phyloP scores from a whole-genome alignment of 2,888 invertebrate genomes.

The Omphaloscelis lunosa region DNA sequence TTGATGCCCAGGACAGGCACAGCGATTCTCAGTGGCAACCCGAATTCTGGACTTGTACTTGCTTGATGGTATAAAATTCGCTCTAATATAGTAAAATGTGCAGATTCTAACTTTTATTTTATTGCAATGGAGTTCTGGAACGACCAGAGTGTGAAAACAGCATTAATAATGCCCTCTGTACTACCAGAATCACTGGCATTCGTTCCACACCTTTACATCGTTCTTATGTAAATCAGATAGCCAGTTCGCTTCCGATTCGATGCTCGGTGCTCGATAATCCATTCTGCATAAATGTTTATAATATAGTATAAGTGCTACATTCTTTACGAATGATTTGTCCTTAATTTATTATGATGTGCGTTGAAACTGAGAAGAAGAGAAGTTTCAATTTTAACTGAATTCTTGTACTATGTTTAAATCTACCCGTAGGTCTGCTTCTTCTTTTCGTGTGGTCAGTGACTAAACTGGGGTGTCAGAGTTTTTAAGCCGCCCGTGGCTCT shows the following conservation, averaged over 20 bases:
- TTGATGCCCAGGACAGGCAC: not conserved
- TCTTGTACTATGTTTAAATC: not conserved
- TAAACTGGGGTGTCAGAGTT: no score
- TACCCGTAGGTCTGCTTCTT: not conserved
- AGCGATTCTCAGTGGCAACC: not conserved
- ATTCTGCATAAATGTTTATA: constrained; percentile 40
- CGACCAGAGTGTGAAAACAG: not conserved
- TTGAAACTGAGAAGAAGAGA: not conserved
- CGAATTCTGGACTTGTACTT: not conserved
- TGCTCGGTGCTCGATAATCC: constrained; percentile 21
- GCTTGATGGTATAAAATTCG: not conserved
- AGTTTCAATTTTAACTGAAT: not conserved
- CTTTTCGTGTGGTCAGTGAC: no score
- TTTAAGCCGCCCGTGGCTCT: no score
- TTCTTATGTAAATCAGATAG: constrained; percentile 37
- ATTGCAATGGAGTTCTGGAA: not conserved
- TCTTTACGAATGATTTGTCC: no score
- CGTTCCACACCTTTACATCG: constrained; percentile 25
- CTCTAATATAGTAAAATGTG: not conserved
- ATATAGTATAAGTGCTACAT: constrained; percentile 9
- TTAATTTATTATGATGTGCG: not conserved
- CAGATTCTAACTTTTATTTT: not conserved
- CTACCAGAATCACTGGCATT: constrained; percentile 9
- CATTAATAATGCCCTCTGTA: constrained; percentile 31
- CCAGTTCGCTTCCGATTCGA: constrained; percentile 30